Percentiles rank a stretch among this genome's conserved stretches.
These are phyloP conservation scores for Philereme vetulata DNA, from an alignment of 2,888 invertebrate genomes.

Conservation along the genomic window DNA sequence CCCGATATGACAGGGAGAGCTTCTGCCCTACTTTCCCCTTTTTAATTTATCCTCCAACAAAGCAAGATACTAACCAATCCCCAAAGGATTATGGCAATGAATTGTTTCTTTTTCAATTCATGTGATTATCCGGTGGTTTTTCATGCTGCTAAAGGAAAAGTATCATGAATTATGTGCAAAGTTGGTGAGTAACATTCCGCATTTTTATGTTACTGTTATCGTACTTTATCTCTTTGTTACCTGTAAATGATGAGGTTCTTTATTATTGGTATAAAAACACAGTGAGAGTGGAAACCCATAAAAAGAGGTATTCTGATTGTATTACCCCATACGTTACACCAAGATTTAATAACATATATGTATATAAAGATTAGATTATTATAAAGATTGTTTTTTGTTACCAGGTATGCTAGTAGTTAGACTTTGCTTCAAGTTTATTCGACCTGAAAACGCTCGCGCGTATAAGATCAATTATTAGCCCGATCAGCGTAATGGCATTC, in stretches of 20 bases:
- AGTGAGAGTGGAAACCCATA: conserved; percentile 35
- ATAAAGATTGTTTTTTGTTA: too few relatives aligned
- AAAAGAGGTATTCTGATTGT: conserved; percentile 34
- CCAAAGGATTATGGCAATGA: conserved; percentile 36
- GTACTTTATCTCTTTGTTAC: conserved; percentile 31
- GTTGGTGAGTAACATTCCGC: conserved; percentile 87
- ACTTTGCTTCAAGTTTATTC: too few relatives aligned
- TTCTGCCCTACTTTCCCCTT: conserved; percentile 32
- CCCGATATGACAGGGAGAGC: conserved; percentile 21
- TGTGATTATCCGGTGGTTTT: conserved; percentile 38
- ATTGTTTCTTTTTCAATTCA: conserved; percentile 32
- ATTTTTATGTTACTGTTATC: conserved; percentile 26
- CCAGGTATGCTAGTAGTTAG: too few relatives aligned
- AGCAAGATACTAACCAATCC: conserved; percentile 26
- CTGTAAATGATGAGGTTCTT: conserved; percentile 28
- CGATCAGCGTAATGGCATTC: too few relatives aligned
- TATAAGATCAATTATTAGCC: too few relatives aligned
- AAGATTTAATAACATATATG: too few relatives aligned
- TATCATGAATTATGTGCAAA: conserved; percentile 92
- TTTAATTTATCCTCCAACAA: conserved; percentile 29
- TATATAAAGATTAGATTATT: too few relatives aligned
- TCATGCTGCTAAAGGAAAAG: conserved; percentile 86
- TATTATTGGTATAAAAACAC: conserved; percentile 18
- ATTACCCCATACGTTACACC: conserved; percentile 24
- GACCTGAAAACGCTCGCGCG: too few relatives aligned